Percentiles rank a stretch among this genome's conserved stretches.
Conservation (phyloP, 1,140 invertebrate species). For the Macrosteles quadrilineatus region DNA sequence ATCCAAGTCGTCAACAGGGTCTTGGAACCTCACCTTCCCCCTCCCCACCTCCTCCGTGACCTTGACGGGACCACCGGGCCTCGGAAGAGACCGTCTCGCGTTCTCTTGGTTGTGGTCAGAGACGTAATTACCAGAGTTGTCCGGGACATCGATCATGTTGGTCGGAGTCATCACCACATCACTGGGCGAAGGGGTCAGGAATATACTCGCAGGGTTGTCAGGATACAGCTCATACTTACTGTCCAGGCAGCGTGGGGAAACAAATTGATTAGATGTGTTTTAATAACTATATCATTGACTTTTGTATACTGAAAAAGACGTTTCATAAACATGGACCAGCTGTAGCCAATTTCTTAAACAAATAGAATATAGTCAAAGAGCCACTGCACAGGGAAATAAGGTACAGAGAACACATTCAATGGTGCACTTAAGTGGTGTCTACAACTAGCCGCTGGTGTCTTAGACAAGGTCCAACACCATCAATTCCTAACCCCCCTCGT, state of each 20-base stretch:
- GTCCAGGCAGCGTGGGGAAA: background rate
- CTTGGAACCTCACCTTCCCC: conserved; percentile 34
- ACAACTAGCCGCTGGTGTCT: too few relatives aligned
- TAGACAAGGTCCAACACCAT: too few relatives aligned
- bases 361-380: too few relatives aligned
- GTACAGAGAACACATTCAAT: too few relatives aligned
- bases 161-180: conserved; percentile 33
- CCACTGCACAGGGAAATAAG: too few relatives aligned
- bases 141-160: conserved; percentile 22
- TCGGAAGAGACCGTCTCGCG: conserved; percentile 17
- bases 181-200: conserved; percentile 34
- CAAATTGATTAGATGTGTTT: background rate
- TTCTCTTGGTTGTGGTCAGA: conserved; percentile 18
- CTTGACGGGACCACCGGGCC: conserved; percentile 34
- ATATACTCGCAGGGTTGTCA: background rate
- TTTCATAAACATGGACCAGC: too few relatives aligned
- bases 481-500: too few relatives aligned
- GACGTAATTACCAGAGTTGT: conserved; percentile 38
- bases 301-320: too few relatives aligned
- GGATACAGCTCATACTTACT: conserved; percentile 29
- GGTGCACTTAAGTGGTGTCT: too few relatives aligned
- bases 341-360: too few relatives aligned
- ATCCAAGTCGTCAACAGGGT: conserved; percentile 32
- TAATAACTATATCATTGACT: too few relatives aligned
- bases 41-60: conserved; percentile 32